Evolutionary conservation across 2,888 invertebrate genomes (phyloP), one percentile per base, ranked within the genome.

Genomic region (Acleris literana): DNA sequence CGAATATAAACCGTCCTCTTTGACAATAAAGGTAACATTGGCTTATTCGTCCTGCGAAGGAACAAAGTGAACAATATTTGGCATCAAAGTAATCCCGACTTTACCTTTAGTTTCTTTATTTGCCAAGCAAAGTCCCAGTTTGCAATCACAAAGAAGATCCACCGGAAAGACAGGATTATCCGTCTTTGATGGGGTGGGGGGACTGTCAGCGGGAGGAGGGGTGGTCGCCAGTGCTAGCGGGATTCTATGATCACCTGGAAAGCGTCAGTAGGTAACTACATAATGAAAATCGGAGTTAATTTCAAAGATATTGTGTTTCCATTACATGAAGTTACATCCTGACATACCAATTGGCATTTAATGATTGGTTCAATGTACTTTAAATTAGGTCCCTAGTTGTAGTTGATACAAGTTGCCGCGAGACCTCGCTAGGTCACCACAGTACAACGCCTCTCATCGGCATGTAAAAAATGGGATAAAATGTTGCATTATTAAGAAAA

Each of bases 131-230:
- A 66, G 62, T 62, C 66, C 66, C 66, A 61, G 66, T 66, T 66
- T 66, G 66, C 66, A 66, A 66, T 66, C 66, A 66, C 66, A 66
- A 66, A 66, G 66, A 62, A 62, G 61, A 66, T 66, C 66, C 66
- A 66, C 66, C 66, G 66, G 66, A 66, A 66, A 66, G 66, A 62
- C 66, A 52, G 62, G 66, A 66, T 66, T 66, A 66, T 66, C 66
- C 66, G 62, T 62, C 66, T 66, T 66, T 62, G 66, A 44, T 11
- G 62, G 39, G 66, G 6, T 9, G 51, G 39, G 62, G 39, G 11
- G 11, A 56, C 51, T 62, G 56, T 11, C 11, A 29, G 62, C 61
- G 66, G 44, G 20, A 22, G 25, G 20, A 16, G 6, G 49, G 17
- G n/a, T 3, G 16, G 17, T 46, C 17, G n/a, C 17, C 49, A 18